Evolutionary conservation across 2,888 invertebrate genomes (phyloP).

Genomic region (Pteria penguin): DNA sequence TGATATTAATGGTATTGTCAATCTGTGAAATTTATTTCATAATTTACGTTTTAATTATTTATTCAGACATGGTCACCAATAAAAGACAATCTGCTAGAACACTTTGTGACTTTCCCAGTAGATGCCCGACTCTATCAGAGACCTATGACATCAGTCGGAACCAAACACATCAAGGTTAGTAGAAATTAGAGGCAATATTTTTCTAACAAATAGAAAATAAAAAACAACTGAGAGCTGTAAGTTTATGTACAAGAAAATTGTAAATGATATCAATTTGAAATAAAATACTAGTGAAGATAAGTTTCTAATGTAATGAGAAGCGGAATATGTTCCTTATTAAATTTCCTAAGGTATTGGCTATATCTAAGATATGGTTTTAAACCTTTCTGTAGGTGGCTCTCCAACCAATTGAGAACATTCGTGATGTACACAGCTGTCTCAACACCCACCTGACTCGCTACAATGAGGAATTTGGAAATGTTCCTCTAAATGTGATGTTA

Average conservation of each 20-base stretch:
- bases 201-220: background rate
- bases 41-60: too few relatives aligned
- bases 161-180: slow-evolving; percentile 75
- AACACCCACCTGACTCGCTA: slow-evolving; percentile 76
- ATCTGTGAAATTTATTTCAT: too few relatives aligned
- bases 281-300: too few relatives aligned
- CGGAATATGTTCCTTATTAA: too few relatives aligned
- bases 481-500: slow-evolving; percentile 76
- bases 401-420: slow-evolving; percentile 74
- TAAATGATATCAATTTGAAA: too few relatives aligned
- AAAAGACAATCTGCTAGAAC: slow-evolving; percentile 67
- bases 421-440: slow-evolving; percentile 76
- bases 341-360: too few relatives aligned
- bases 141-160: slow-evolving; percentile 73
- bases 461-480: slow-evolving; percentile 79
- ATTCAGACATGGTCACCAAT: slow-evolving; percentile 73
- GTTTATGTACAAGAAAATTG: too few relatives aligned
- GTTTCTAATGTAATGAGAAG: too few relatives aligned
- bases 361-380: too few relatives aligned
- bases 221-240: too few relatives aligned
- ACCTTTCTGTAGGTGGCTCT: slow-evolving; percentile 70
- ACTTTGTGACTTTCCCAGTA: slow-evolving; percentile 78
- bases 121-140: slow-evolving; percentile 75
- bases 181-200: too few relatives aligned
- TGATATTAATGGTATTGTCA: too few relatives aligned